These are phyloP conservation scores for Drosophila ironensis DNA, from an alignment of 1,140 invertebrate species.

Conservation along the genomic window DNA sequence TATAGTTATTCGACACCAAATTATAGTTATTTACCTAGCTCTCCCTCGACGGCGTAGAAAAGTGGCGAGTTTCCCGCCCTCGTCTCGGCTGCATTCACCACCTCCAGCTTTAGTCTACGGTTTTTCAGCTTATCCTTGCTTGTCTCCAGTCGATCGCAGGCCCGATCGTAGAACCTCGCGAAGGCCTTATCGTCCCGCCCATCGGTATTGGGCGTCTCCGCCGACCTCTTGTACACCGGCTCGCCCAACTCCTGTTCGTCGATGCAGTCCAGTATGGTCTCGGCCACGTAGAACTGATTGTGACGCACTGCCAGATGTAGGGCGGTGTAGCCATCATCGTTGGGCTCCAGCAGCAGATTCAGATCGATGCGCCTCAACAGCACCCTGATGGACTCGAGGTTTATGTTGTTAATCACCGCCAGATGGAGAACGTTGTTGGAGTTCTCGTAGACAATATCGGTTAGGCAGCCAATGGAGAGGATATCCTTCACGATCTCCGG, in stretches of 20 bases:
- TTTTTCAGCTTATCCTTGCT: slow-evolving; percentile 29
- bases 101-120: slow-evolving; percentile 40
- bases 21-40: slow-evolving; percentile 44
- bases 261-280: slow-evolving; percentile 56
- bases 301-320: slow-evolving; percentile 62
- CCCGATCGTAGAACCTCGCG: slow-evolving; percentile 60
- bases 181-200: slow-evolving; percentile 44
- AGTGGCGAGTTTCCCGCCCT: slow-evolving; percentile 58
- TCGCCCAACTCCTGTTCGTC: slow-evolving; percentile 44
- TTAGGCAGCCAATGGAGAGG: slow-evolving; percentile 29
- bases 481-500: slow-evolving; percentile 47
- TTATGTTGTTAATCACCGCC: slow-evolving; percentile 65
- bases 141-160: slow-evolving; percentile 45
- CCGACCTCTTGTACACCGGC: slow-evolving; percentile 30
- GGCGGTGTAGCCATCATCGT: slow-evolving; percentile 74
- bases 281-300: slow-evolving; percentile 60
- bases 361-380: slow-evolving; percentile 59
- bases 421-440: slow-evolving; percentile 67
- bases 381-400: slow-evolving; percentile 36
- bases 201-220: neutral
- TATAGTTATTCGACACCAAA: too few relatives aligned
- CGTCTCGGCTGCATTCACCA: slow-evolving; percentile 54
- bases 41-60: slow-evolving; percentile 72
- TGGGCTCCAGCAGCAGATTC: slow-evolving; percentile 51
- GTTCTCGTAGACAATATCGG: slow-evolving; percentile 55